phyloP scores from a whole-genome alignment of 2,797 vertebrate genomes.

The Botia almorhae region DNA sequence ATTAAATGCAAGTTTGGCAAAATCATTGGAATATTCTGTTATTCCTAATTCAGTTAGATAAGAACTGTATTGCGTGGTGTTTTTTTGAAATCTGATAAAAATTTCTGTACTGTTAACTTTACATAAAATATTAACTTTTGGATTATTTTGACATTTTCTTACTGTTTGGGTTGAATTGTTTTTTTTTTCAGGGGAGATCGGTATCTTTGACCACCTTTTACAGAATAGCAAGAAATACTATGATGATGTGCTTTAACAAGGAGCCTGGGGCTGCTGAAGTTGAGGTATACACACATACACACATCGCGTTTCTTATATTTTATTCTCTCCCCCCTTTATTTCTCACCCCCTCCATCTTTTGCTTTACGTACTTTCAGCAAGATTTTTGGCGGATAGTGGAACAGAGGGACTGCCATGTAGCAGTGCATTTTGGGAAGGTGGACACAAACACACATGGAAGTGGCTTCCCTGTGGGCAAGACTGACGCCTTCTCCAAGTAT shows the following conservation, averaged over 20 bases:
- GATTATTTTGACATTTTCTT: not conserved
- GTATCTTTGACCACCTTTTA: constrained; percentile 99
- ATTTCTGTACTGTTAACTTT: no score
- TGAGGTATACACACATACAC: constrained; percentile 79
- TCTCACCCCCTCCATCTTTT: not conserved
- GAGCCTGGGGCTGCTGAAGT: constrained; percentile 94
- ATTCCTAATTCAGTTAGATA: no score
- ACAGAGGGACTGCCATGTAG: constrained; percentile 94
- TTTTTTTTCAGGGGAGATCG: constrained; percentile 91
- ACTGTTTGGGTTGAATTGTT: constrained; percentile 38
- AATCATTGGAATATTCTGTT: no score
- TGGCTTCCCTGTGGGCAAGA: constrained; percentile 96
- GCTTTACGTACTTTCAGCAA: constrained; percentile 80
- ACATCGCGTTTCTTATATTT: no score
- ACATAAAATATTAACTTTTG: no score
- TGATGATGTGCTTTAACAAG: constrained; percentile 99
- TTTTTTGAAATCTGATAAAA: no score
- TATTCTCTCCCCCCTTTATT: not conserved
- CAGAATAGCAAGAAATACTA: constrained; percentile 97
- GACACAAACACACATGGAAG: constrained; percentile 98
- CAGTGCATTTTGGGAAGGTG: constrained; percentile 99
- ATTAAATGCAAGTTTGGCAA: no score
- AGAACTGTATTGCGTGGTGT: no score
- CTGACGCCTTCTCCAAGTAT: constrained; percentile 97
- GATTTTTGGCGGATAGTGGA: constrained; percentile 97